Evolutionary conservation across 2,113 vertebrate species (phyloP), one percentile per base, ranked within the genome.

Genomic region (Cathartes aura): DNA sequence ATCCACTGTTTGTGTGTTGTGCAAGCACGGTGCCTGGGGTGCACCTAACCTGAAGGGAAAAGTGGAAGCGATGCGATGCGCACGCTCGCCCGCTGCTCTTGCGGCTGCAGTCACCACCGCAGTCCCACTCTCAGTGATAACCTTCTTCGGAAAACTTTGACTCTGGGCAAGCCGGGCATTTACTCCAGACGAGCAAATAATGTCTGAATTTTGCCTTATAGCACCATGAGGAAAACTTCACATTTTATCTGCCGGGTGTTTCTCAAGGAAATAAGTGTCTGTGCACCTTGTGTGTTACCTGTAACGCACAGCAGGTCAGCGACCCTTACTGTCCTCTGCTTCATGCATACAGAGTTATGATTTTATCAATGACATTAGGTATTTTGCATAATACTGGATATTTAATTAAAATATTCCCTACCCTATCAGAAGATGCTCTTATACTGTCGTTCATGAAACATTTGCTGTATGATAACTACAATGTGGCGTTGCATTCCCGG

Each of bases 71-170:
- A 14, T n/a, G 38, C 7, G 22, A 56, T 73, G 36, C 7, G 19
- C 24, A 14, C 8, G 7, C 20, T 20, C 0, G 0, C 56, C 6
- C 0, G 0, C 56, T 67, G 42, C 50, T 62, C 60, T 12, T 3
- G 30, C 4, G 12, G n/a, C 62, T 53, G 36, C 5, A 2, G 16
- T 56, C 78, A 55, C 70, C 34, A 5, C 73, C 29, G 62, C 30
- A 15, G 38, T 15, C 71, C 47, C 9, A 11, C 17, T 71, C 30
- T 3, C 6, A 10, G 34, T 7, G 17, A 40, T 20, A n/a, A n/a
- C 48, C 70, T 86, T 30, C 48, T 82, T 48, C 55, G 59, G 56
- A 72, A 92, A 43, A 36, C 38, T 23, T 59, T 58, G 42, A 24
- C 53, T 34, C 47, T 13, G 29, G 50, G 4, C 38, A 74, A 53